These are phyloP conservation scores for Zaprionus bogoriensis DNA, from an alignment of 2,888 invertebrate species.

Conservation along the genomic window DNA sequence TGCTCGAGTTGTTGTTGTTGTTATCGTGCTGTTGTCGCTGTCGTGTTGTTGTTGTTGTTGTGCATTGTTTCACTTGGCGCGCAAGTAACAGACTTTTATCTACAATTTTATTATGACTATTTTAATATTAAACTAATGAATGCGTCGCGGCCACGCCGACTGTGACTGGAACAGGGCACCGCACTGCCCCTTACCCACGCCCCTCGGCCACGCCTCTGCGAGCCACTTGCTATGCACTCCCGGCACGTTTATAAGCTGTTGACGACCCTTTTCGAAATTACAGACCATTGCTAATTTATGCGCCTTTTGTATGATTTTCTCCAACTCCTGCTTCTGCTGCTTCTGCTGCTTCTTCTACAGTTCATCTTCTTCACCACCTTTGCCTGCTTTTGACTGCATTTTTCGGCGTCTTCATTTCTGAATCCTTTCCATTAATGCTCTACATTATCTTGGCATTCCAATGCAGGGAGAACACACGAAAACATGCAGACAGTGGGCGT, in stretches of 20 bases:
- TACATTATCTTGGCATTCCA: constrained; percentile 34
- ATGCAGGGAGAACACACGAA: constrained; percentile 39
- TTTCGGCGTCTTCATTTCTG: constrained; percentile 14
- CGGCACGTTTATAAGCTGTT: constrained; percentile 56
- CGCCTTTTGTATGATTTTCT: constrained; percentile 72
- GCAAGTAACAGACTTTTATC: constrained; percentile 58
- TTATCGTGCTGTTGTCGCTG: constrained; percentile 17
- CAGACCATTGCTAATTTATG: constrained; percentile 78
- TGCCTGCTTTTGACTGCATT: constrained; percentile 3
- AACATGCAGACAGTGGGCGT: constrained; percentile 50
- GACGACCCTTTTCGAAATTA: constrained; percentile 73
- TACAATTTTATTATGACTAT: constrained; percentile 76
- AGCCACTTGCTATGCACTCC: constrained; percentile 35
- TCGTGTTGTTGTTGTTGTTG: constrained; percentile 26
- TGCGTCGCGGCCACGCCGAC: constrained; percentile 71
- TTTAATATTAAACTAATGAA: constrained; percentile 76
- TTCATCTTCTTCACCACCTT: constrained; percentile 18
- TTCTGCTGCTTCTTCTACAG: constrained; percentile 11
- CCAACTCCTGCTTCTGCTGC: constrained; percentile 2
- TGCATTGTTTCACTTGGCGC: constrained; percentile 62
- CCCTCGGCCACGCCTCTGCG: background rate
- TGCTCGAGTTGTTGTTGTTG: constrained; percentile 5
- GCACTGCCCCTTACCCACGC: background rate
- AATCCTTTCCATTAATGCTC: constrained; percentile 32
- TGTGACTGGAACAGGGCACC: constrained; percentile 33